These are phyloP conservation scores for Protodeltote pygarga DNA, from an alignment of 2,888 invertebrate genomes.

Conservation along the genomic window DNA sequence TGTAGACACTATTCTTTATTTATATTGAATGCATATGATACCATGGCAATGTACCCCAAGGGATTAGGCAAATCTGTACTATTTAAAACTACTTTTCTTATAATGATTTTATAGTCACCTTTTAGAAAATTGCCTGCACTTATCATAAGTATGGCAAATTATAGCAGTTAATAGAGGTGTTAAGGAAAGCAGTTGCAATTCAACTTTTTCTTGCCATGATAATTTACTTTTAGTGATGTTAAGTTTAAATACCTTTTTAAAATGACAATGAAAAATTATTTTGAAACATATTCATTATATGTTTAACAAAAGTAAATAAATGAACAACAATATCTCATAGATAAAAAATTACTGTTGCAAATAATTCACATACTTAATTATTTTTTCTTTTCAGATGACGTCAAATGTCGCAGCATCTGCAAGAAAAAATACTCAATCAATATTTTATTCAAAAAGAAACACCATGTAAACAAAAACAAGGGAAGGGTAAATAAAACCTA, in stretches of 20 bases:
- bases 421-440: constrained; percentile 52
- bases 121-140: no score
- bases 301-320: constrained; percentile 13
- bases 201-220: no score
- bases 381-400: constrained; percentile 32
- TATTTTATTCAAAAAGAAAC: constrained; percentile 50
- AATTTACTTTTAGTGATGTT: no score
- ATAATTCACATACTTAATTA: constrained; percentile 22
- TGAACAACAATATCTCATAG: constrained; percentile 4
- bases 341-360: constrained; percentile 12
- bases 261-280: background rate
- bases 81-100: no score
- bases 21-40: no score
- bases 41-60: no score
- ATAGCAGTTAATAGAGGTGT: no score
- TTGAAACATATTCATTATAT: constrained; percentile 7
- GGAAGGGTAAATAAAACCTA: constrained; percentile 77
- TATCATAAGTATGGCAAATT: no score
- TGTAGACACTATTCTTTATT: no score
- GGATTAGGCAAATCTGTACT: no score
- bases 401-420: constrained; percentile 38
- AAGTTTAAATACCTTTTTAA: background rate
- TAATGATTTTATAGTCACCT: no score
- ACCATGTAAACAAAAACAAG: constrained; percentile 69
- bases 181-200: no score